Percentiles rank a stretch among this genome's conserved stretches.
Conservation (phyloP, 2,888 invertebrate species). For the Allygus modestus region DNA sequence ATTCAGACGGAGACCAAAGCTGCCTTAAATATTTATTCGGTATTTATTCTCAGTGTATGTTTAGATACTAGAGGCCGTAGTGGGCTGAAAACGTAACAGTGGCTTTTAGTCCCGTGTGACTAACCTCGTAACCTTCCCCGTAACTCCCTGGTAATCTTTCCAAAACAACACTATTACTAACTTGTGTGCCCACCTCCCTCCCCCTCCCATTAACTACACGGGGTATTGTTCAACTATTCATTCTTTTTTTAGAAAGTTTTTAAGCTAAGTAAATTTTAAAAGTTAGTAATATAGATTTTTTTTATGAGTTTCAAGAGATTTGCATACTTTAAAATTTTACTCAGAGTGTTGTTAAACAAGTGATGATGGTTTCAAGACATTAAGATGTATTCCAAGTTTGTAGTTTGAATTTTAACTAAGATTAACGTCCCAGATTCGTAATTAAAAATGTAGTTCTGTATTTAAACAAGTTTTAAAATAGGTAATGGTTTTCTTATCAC, state of each 20-base stretch:
- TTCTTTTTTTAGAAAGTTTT: conserved; percentile 3
- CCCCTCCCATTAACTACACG: not conserved
- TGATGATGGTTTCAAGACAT: too few relatives aligned
- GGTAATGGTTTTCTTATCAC: too few relatives aligned
- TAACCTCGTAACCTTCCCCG: conserved; percentile 47
- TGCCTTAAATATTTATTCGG: conserved; percentile 85
- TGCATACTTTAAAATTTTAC: too few relatives aligned
- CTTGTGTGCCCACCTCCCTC: conserved; percentile 51
- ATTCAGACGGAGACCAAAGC: conserved; percentile 79
- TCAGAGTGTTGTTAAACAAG: too few relatives aligned
- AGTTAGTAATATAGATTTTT: too few relatives aligned
- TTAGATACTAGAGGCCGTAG: conserved; percentile 58
- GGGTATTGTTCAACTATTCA: conserved; percentile 53
- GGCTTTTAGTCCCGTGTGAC: conserved; percentile 67
- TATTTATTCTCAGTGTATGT: conserved; percentile 72
- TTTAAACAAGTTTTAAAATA: too few relatives aligned
- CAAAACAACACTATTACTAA: conserved; percentile 61
- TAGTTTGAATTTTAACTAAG: too few relatives aligned
- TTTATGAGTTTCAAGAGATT: too few relatives aligned
- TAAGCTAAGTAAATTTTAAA: too few relatives aligned
- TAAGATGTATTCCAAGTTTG: too few relatives aligned
- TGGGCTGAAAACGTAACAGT: conserved; percentile 63
- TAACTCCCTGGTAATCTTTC: conserved; percentile 58
- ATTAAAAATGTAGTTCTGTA: too few relatives aligned
- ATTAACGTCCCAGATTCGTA: too few relatives aligned